Base-by-base conservation (phyloP, 2,888 invertebrate genomes). In the Ypsolopha sequella region DNA sequence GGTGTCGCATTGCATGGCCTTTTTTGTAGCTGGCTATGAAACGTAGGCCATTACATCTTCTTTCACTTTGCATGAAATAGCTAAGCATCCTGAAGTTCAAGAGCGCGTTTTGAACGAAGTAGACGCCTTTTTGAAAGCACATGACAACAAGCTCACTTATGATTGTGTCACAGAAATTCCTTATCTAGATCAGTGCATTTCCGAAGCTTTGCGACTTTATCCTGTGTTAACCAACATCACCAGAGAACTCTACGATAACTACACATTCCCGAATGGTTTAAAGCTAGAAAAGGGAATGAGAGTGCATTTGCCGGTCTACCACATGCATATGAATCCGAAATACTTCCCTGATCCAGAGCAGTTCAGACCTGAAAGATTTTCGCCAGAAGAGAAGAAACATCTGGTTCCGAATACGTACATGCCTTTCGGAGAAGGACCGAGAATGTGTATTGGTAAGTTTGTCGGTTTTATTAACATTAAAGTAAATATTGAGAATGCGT, bases 1-100 rank as follows among this genome's bases (percentile, higher is more conserved):
- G 33, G 72, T 75, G 0, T 81, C 87, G 0, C 87, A 88, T 50
- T 73, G 79, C 0, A 78, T 82, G 44, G 62, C 85, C 0, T 88
- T 89, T 8, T 58, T 58, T 11, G 54, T 53, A 6, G 58, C 58
- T 9, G 58, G 58, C 0, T 58, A 54, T 36, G 58, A 58, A 9
- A 57, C 58, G 0, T 54, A 57, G 1, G 48, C 57, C 0, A 53
- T 53, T 2, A 52, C 57, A 0, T 34, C 50, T 6, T 54, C 52
- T 38, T 52, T 53, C 47, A 51, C 53, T 4, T 46, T 58, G 7
- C 56, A 52, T 44, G 58, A 58, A 38, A 46, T 58, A 1, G 54
- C 58, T 1, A 55, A 56, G 36, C 49, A 58, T 14, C n/a, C 51
- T 9, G 56, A 52, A 6, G 52, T 54, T 6, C 58, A 58, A 41